Conservation (phyloP, 2,797 vertebrate species). For the Peromyscus nudipes region DNA sequence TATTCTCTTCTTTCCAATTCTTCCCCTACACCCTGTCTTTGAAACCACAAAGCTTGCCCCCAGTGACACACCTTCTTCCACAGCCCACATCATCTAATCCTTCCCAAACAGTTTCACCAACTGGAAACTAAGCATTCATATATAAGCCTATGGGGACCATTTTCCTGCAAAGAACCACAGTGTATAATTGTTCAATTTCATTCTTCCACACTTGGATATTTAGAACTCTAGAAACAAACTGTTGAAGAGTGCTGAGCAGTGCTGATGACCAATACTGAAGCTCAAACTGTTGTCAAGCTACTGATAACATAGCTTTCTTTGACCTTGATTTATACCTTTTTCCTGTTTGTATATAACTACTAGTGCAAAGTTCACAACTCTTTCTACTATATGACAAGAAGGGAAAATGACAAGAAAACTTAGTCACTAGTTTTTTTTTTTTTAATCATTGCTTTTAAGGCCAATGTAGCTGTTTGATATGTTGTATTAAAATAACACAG, state of each 20-base stretch:
- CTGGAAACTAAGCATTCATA: not conserved
- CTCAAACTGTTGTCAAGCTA: not conserved
- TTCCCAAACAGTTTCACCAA: not conserved
- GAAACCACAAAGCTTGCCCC: not conserved
- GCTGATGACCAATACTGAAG: not conserved
- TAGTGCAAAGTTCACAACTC: not conserved
- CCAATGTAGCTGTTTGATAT: not conserved
- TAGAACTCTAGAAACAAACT: not conserved
- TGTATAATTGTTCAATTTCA: not conserved
- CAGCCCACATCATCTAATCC: not conserved
- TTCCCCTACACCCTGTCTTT: not conserved
- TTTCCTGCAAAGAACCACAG: not conserved
- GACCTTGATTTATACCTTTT: not conserved
- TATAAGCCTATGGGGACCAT: not conserved
- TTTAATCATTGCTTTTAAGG: not conserved
- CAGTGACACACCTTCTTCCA: not conserved
- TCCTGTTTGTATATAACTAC: not conserved
- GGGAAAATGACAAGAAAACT: not conserved
- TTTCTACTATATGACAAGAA: not conserved
- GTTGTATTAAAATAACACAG: not conserved
- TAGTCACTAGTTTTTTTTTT: too few species aligned
- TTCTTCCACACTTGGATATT: not conserved
- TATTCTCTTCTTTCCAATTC: not conserved
- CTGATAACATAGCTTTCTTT: not conserved
- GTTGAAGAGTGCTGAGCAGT: not conserved